Evolutionary conservation across 2,888 invertebrate species (phyloP), one percentile per base, ranked within the genome.

Genomic region (Drosophila putrida): DNA sequence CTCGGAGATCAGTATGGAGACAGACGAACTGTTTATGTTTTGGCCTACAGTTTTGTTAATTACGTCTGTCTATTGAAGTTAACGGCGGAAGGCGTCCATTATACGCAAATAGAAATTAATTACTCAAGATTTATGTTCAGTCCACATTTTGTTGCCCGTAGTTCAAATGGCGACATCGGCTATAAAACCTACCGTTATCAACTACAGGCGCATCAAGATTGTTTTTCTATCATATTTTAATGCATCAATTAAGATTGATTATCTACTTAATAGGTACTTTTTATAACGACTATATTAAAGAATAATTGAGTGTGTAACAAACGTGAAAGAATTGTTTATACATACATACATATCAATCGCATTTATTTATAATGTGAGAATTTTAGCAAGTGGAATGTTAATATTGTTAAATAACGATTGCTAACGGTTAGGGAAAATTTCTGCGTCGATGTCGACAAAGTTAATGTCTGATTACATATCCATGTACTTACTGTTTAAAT

Each of bases 401-500:
- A 60, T 47, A 54, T 68, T 41, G 43, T 47, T 62, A 1, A 31
- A 8, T n/a, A 55, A 20, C 8, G 41, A 31, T 43, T 43, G 33
- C 43, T 13, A 44, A 27, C 51, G 47, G 70, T 70, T 73, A 71
- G 25, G 46, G 46, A 43, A 70, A 60, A 53, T 31, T 47, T 60
- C 27, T 8, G n/a, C 11, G n/a, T 36, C 15, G 15, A 49, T 20
- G 8, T 25, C 47, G 58, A 57, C 57, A 15, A 15, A 4, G 31
- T 31, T 62, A 47, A 61, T 59, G 46, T 50, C n/a, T 63, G 72
- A 83, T 75, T 81, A 63, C 31, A 41, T 79, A 66, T 62, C 51
- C 63, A 39, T 65, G 36, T 64, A 63, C 38, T 64, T 60, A 57
- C 36, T 49, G 15, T 31, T 70, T n/a, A 61, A 51, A 55, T 50